A percentile compares a stretch with the other conserved stretches of the same genome.
These are phyloP conservation scores for Drosophila kokeensis DNA, from an alignment of 2,888 invertebrate genomes.

Conservation along the genomic window DNA sequence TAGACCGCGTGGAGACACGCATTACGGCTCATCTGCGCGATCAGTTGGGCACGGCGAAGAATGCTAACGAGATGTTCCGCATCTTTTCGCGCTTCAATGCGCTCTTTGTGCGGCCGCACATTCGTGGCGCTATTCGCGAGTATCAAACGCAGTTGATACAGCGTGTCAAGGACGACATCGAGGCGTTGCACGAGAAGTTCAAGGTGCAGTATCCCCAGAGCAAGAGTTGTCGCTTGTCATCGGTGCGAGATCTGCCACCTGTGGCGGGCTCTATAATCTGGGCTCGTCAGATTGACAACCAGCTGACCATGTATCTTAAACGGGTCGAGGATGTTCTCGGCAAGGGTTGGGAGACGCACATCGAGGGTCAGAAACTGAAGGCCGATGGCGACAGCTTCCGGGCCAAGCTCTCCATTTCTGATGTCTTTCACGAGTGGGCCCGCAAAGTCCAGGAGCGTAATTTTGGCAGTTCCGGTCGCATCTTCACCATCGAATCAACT, in stretches of 20 bases:
- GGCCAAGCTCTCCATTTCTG: slow-evolving; percentile 97
- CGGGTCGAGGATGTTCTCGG: slow-evolving; percentile 99
- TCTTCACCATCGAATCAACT: slow-evolving; percentile 96
- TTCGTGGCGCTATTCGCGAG: slow-evolving; percentile 98
- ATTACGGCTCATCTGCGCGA: slow-evolving; percentile 99
- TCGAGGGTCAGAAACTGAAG: slow-evolving; percentile 98
- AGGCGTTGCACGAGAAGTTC: slow-evolving; percentile 98
- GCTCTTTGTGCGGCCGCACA: slow-evolving; percentile 98
- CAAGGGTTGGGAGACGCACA: slow-evolving; percentile 99
- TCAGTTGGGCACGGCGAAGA: slow-evolving; percentile 98
- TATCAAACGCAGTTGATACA: slow-evolving; percentile 99
- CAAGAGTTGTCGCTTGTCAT: slow-evolving; percentile 95
- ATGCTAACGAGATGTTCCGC: slow-evolving; percentile 99
- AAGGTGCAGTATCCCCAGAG: slow-evolving; percentile 99
- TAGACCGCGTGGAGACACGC: slow-evolving; percentile 97
- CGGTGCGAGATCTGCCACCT: slow-evolving; percentile 97
- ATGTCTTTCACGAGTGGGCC: slow-evolving; percentile 99
- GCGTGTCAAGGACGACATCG: slow-evolving; percentile 99
- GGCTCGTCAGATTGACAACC: slow-evolving; percentile 99
- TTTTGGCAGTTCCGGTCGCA: slow-evolving; percentile 96
- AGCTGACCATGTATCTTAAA: slow-evolving; percentile 97
- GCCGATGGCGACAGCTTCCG: slow-evolving; percentile 99
- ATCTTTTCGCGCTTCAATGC: slow-evolving; percentile 99
- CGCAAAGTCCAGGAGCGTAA: slow-evolving; percentile 97
- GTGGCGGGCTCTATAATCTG: slow-evolving; percentile 99